Conservation (phyloP, 1,140 invertebrate genomes). For the Chionoecetes opilio region DNA sequence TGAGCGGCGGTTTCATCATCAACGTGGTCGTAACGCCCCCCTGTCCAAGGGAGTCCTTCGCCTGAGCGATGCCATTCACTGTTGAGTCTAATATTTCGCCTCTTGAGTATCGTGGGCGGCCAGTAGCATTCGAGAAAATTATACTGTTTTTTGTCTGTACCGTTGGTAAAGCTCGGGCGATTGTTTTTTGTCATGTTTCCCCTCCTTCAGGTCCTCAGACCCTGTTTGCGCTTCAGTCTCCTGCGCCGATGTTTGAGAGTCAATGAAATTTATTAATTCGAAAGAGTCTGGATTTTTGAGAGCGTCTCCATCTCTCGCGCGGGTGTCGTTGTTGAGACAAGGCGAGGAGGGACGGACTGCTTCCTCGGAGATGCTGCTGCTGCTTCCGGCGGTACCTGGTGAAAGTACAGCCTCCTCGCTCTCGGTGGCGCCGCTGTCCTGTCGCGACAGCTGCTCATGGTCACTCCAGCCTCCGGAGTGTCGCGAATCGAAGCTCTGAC, state of each 20-base stretch:
- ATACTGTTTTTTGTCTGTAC: no score
- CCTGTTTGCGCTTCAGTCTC: neutral
- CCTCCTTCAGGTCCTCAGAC: neutral
- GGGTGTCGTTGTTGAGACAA: neutral
- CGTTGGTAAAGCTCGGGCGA: neutral
- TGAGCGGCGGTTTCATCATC: conserved; percentile 68
- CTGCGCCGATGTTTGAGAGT: neutral
- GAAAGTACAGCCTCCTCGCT: neutral
- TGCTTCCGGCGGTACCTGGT: neutral
- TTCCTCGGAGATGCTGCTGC: conserved; percentile 31
- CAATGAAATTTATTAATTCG: neutral
- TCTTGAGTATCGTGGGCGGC: neutral
- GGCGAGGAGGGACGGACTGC: neutral
- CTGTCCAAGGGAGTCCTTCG: neutral
- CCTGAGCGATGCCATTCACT: neutral
- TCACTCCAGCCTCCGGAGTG: conserved; percentile 60
- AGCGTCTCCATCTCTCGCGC: neutral
- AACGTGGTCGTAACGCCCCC: conserved; percentile 6
- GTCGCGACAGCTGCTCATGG: conserved; percentile 21
- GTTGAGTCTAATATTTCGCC: neutral
- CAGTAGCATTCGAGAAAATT: neutral
- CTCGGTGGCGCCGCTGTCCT: conserved; percentile 32
- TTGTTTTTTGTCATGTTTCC: neutral
- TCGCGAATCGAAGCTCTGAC: conserved; percentile 46
- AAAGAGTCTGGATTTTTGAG: neutral